phyloP scores from a whole-genome alignment of 2,797 vertebrate genomes.

The Artibeus jamaicensis region DNA sequence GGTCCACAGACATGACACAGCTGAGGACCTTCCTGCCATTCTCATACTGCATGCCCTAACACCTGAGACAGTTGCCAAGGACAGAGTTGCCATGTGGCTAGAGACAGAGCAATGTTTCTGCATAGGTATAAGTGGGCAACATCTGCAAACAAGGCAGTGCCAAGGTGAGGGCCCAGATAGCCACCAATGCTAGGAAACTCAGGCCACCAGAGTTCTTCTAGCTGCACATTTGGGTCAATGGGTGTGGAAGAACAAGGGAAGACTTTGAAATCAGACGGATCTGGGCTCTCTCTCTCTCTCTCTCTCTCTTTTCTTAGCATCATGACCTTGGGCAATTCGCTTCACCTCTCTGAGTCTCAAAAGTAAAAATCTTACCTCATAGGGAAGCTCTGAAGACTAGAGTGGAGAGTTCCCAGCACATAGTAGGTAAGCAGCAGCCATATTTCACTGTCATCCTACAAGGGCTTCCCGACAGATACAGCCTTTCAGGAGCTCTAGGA shows the following conservation, averaged over 20 bases:
- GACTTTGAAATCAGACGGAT: not conserved
- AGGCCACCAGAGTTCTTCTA: not conserved
- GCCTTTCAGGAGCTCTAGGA: not conserved
- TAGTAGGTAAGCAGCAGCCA: not conserved
- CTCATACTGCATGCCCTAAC: not conserved
- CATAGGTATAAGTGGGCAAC: not conserved
- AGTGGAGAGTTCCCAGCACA: not conserved
- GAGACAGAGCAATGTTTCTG: not conserved
- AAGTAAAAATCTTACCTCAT: not conserved
- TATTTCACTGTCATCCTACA: not conserved
- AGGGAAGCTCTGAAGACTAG: not conserved
- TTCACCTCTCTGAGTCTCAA: conserved; percentile 15
- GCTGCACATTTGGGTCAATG: not conserved
- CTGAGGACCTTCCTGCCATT: not conserved
- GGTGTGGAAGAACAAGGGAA: not conserved
- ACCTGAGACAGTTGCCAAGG: not conserved
- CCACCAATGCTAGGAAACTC: not conserved
- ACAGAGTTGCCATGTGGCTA: not conserved
- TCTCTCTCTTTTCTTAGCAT: not conserved
- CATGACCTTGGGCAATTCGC: not conserved
- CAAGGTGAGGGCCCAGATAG: not conserved
- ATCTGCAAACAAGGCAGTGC: not conserved
- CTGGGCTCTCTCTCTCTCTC: no score
- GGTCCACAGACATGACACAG: not conserved
- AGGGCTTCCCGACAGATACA: not conserved